Conservation (phyloP, 2,888 invertebrate species). For the Drosophila subquinaria region DNA sequence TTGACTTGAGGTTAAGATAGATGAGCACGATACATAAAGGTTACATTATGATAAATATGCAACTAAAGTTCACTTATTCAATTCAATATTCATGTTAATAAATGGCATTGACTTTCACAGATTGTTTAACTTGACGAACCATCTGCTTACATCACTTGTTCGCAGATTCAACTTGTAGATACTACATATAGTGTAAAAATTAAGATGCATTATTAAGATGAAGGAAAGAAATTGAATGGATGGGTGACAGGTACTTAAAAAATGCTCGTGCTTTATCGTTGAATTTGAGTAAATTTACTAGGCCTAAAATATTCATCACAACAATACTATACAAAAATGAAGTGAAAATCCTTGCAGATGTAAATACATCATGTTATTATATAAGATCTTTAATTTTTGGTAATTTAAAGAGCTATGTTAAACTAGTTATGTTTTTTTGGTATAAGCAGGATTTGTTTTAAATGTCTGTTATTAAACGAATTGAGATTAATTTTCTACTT, state of each 20-base stretch:
- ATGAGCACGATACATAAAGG: slow-evolving; percentile 40
- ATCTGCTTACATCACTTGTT: background rate
- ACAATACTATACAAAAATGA: no score
- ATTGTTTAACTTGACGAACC: slow-evolving; percentile 1
- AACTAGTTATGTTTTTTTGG: no score
- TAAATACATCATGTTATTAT: no score
- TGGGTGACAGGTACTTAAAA: background rate
- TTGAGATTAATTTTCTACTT: no score
- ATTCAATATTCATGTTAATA: slow-evolving; percentile 6
- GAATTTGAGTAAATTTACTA: no score
- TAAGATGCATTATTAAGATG: background rate
- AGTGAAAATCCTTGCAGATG: no score
- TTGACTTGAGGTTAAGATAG: slow-evolving; percentile 56
- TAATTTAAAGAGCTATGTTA: no score
- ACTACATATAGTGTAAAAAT: background rate
- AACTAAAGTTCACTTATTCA: slow-evolving; percentile 26
- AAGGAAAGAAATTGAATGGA: background rate
- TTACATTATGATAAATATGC: slow-evolving; percentile 25
- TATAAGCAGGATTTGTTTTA: no score
- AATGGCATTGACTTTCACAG: slow-evolving; percentile 5
- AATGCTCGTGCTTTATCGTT: no score
- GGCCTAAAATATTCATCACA: no score
- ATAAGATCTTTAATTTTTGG: no score
- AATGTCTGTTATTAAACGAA: no score
- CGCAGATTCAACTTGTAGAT: background rate